Evolutionary conservation across 1,140 invertebrate species (phyloP).

Genomic region (Triops longicaudatus): DNA sequence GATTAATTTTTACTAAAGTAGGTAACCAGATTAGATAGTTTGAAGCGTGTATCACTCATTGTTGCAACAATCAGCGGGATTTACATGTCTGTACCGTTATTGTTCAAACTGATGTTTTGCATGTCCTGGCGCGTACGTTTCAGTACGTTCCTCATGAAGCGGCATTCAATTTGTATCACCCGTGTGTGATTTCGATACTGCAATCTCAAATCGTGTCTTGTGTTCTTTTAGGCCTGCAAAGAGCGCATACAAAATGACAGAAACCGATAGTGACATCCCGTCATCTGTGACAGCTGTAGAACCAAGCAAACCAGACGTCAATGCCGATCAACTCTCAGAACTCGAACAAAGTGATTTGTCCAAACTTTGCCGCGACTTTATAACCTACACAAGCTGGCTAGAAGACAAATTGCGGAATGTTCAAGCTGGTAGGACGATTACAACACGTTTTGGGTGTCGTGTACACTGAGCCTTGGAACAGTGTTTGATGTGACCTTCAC

Average conservation of each 20-base stretch:
- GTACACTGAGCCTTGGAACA: slow-evolving; percentile 2
- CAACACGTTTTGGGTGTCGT: neutral
- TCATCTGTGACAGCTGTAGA: slow-evolving; percentile 2
- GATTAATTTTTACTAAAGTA: neutral
- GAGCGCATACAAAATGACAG: neutral
- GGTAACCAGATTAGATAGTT: neutral
- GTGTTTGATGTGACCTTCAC: slow-evolving; percentile 12
- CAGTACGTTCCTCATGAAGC: too few species aligned
- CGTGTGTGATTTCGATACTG: too few species aligned
- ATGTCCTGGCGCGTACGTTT: too few species aligned
- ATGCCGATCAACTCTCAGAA: neutral
- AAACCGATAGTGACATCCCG: neutral
- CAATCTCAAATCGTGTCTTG: too few species aligned
- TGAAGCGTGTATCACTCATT: neutral
- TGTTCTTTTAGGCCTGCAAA: too few species aligned
- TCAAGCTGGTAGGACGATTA: neutral
- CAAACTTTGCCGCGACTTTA: slow-evolving; percentile 9
- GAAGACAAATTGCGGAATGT: neutral
- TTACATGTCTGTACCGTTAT: too few species aligned
- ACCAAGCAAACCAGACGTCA: neutral
- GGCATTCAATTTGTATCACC: too few species aligned
- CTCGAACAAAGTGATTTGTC: slow-evolving; percentile 7
- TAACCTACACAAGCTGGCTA: neutral
- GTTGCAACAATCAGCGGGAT: too few species aligned
- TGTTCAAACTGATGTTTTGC: too few species aligned